Conservation (phyloP, 2,888 invertebrate genomes). For the Tillus elongatus region DNA sequence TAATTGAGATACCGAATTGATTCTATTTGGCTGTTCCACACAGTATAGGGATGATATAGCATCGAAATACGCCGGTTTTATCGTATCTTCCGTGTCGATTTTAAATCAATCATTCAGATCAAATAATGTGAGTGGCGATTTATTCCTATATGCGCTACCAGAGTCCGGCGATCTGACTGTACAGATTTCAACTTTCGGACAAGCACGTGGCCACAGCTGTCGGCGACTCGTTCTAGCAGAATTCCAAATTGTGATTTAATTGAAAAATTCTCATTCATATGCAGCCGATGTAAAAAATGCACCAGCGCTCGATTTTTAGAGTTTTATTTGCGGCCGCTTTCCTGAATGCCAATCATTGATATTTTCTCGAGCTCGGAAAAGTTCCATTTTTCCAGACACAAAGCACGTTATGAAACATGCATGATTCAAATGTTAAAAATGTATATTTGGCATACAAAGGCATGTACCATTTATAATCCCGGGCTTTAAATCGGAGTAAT, state of each 20-base stretch:
- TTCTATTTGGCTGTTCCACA: too few species aligned
- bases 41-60: too few species aligned
- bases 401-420: conserved; percentile 36
- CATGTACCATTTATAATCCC: conserved; percentile 40
- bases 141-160: too few species aligned
- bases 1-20: too few species aligned
- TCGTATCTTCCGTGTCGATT: too few species aligned
- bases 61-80: too few species aligned
- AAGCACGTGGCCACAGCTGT: conserved; percentile 27
- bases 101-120: too few species aligned
- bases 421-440: conserved; percentile 40
- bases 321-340: conserved; percentile 36
- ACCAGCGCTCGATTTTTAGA: conserved; percentile 35
- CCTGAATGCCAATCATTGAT: conserved; percentile 20
- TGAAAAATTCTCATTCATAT: conserved; percentile 44
- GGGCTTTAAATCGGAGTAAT: conserved; percentile 37
- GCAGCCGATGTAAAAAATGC: conserved; percentile 42
- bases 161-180: too few species aligned
- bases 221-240: conserved; percentile 30
- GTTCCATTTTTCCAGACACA: conserved; percentile 29
- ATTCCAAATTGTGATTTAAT: conserved; percentile 42
- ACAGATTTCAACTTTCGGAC: too few species aligned
- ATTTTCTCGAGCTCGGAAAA: conserved; percentile 18
- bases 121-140: too few species aligned
- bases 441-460: conserved; percentile 37